Evolutionary conservation across 2,797 vertebrate genomes (phyloP).

Genomic region (Rhinatrema bivittatum): DNA sequence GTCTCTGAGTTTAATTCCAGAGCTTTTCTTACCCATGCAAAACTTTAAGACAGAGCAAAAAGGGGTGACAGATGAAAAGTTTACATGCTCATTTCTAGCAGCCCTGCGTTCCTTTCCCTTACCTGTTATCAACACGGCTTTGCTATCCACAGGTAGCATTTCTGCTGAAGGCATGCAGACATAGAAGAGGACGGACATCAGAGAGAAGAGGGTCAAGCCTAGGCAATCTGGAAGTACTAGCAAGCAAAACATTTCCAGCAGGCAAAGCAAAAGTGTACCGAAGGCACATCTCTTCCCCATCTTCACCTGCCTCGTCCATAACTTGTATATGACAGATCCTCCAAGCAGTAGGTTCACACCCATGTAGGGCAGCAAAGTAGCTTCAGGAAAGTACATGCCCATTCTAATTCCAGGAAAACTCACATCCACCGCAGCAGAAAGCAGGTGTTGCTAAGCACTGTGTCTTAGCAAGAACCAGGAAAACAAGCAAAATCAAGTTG

Average conservation of each 20-base stretch:
- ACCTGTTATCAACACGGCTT: constrained; percentile 64
- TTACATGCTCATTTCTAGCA: too few relatives aligned
- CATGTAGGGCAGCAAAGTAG: constrained; percentile 16
- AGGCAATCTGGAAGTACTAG: constrained; percentile 8
- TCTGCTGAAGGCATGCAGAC: not conserved
- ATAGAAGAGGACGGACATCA: constrained; percentile 1
- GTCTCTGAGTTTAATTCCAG: too few relatives aligned
- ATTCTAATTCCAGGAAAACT: constrained; percentile 9
- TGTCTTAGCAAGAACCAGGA: constrained; percentile 16
- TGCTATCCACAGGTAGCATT: constrained; percentile 39
- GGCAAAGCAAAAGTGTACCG: constrained; percentile 11
- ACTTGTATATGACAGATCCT: not conserved
- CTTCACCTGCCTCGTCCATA: not conserved
- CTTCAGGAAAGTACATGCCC: constrained; percentile 13
- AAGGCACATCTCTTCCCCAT: not conserved
- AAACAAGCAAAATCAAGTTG: constrained; percentile 10
- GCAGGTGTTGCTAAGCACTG: constrained; percentile 19
- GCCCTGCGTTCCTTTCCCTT: constrained; percentile 32
- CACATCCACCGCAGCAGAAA: not conserved
- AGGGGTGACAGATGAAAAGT: too few relatives aligned
- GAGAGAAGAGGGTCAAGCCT: constrained; percentile 24
- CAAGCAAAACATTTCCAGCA: constrained; percentile 22
- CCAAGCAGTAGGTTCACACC: not conserved
- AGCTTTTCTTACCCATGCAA: too few relatives aligned
- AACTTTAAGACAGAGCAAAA: too few relatives aligned